Conservation (phyloP, 2,797 vertebrate species). For the Sebastolobus altivelis region DNA sequence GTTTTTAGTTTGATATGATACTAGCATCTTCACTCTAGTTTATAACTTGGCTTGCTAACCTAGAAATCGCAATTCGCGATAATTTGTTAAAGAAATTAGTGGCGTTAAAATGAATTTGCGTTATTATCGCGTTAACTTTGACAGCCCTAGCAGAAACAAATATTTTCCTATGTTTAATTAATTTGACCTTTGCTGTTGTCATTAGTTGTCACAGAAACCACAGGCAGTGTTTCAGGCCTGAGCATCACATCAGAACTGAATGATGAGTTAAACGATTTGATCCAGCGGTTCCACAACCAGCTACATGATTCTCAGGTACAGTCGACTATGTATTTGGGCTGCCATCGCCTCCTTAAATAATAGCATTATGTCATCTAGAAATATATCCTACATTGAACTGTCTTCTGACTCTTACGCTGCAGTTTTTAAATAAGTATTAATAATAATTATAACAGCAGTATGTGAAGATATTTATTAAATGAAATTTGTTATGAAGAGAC, state of each 20-base stretch:
- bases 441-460: not conserved
- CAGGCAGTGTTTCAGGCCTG: slow-evolving; percentile 95
- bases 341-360: not conserved
- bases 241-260: slow-evolving; percentile 98
- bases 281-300: slow-evolving; percentile 98
- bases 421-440: not conserved
- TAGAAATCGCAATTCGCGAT: too few relatives aligned
- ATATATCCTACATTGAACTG: not conserved
- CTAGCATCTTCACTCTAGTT: too few relatives aligned
- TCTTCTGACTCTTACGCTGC: not conserved
- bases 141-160: not conserved
- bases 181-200: slow-evolving; percentile 33
- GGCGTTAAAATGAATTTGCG: too few relatives aligned
- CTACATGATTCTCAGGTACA: slow-evolving; percentile 95
- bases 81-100: too few relatives aligned
- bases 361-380: not conserved
- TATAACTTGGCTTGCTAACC: too few relatives aligned
- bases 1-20: too few relatives aligned
- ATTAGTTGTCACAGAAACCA: slow-evolving; percentile 94
- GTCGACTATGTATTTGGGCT: not conserved
- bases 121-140: too few relatives aligned
- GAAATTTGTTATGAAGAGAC: not conserved
- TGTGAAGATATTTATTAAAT: not conserved
- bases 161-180: not conserved
- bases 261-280: slow-evolving; percentile 97